These are phyloP conservation scores for Phania funesta DNA, from an alignment of 2,888 invertebrate genomes.

Conservation along the genomic window DNA sequence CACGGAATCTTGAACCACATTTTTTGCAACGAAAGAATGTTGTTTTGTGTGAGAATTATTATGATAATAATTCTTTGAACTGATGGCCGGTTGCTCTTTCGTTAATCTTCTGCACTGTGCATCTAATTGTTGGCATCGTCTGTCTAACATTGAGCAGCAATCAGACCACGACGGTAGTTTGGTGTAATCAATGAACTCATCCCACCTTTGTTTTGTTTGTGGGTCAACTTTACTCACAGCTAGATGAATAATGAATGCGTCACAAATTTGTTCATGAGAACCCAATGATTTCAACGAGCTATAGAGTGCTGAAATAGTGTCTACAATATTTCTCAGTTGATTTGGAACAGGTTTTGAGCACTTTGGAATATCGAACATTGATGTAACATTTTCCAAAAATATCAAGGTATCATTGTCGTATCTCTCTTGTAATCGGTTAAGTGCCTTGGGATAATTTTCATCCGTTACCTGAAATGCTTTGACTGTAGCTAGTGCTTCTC, in stretches of 20 bases:
- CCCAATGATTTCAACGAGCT: slow-evolving; percentile 45
- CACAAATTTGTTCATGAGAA: slow-evolving; percentile 28
- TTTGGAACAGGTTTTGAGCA: slow-evolving; percentile 7
- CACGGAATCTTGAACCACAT: neutral
- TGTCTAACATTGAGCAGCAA: slow-evolving; percentile 44
- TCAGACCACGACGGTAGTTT: slow-evolving; percentile 38
- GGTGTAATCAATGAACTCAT: slow-evolving; percentile 38
- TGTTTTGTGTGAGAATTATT: slow-evolving; percentile 6
- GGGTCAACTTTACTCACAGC: slow-evolving; percentile 34
- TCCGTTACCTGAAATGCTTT: slow-evolving; percentile 52
- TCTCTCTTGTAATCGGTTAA: slow-evolving; percentile 29
- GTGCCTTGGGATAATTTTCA: slow-evolving; percentile 54
- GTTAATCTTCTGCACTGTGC: neutral
- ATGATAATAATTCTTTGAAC: neutral
- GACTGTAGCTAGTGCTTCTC: slow-evolving; percentile 53
- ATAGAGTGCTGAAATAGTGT: slow-evolving; percentile 53
- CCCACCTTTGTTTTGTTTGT: slow-evolving; percentile 36
- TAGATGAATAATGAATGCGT: slow-evolving; percentile 42
- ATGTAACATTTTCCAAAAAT: slow-evolving; percentile 41
- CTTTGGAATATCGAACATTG: slow-evolving; percentile 40
- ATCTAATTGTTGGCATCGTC: slow-evolving; percentile 33
- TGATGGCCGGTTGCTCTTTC: neutral
- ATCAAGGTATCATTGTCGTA: slow-evolving; percentile 59
- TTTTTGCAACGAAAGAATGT: neutral
- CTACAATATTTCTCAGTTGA: slow-evolving; percentile 37